Evolutionary conservation across 2,113 vertebrate species (phyloP).

Genomic region (Phalacrocorax pelagicus): DNA sequence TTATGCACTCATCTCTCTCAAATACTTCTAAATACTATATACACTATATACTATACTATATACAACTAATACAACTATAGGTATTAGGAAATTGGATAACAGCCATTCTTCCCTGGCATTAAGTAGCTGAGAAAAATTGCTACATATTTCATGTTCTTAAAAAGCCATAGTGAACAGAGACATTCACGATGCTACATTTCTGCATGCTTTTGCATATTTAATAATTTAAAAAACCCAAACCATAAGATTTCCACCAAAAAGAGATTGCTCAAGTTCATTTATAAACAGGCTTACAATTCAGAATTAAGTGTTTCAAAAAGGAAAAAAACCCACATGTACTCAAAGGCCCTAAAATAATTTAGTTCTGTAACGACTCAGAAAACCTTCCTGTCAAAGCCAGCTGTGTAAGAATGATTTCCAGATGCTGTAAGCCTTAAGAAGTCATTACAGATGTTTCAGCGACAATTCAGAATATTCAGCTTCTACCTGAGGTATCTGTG

Average conservation of each 20-base stretch:
- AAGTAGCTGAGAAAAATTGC: neutral
- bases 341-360: neutral
- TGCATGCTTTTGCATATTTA: neutral
- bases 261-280: neutral
- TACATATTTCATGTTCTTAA: neutral
- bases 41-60: neutral
- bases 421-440: neutral
- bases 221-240: neutral
- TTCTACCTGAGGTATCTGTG: neutral
- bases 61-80: neutral
- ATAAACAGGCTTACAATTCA: neutral
- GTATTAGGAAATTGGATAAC: neutral
- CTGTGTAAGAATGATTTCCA: neutral
- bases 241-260: neutral
- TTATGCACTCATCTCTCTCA: fast-evolving
- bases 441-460: neutral
- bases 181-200: neutral
- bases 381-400: neutral
- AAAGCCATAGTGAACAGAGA: neutral
- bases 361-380: neutral
- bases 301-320: neutral
- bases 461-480: neutral
- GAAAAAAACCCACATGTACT: neutral
- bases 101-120: neutral
- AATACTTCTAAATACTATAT: neutral